Evolutionary conservation across 2,888 invertebrate genomes (phyloP).

Genomic region (Thelaira solivaga): DNA sequence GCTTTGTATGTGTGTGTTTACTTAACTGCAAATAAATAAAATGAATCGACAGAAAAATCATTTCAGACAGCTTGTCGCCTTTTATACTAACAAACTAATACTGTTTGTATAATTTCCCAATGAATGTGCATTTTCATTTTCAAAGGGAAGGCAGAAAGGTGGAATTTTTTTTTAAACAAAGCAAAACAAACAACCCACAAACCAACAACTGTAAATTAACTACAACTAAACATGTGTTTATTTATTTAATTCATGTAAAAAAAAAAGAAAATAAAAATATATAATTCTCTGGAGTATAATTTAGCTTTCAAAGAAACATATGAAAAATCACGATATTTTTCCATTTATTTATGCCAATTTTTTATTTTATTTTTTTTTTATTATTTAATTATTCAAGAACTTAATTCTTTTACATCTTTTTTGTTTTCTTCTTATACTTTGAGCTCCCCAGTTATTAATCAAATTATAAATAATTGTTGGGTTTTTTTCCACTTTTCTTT

Average conservation of each 20-base stretch:
- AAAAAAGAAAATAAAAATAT: background rate
- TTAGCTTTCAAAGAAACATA: conserved; percentile 22
- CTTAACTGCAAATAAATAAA: too few species aligned
- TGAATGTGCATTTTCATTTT: background rate
- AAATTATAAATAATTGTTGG: conserved; percentile 36
- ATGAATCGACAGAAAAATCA: conserved; percentile 46
- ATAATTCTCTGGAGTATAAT: background rate
- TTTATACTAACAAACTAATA: conserved; percentile 14
- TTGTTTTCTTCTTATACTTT: background rate
- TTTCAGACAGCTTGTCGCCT: conserved; percentile 59
- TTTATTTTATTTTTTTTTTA: too few species aligned
- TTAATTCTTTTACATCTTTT: background rate
- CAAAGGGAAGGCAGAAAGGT: background rate
- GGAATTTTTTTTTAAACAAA: too few species aligned
- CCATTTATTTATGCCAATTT: too few species aligned
- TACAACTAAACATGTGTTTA: background rate
- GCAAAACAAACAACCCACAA: too few species aligned
- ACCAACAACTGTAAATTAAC: conserved; percentile 1
- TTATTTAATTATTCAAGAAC: conserved; percentile 17
- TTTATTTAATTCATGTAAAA: conserved; percentile 8
- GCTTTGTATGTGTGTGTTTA: too few species aligned
- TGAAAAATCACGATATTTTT: conserved; percentile 26
- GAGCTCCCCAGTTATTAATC: conserved; percentile 23
- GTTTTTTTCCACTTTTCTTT: conserved; percentile 24
- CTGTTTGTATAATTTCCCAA: conserved; percentile 20